Percentiles rank a stretch among this genome's conserved stretches.
Evolutionary conservation across 1,140 invertebrate species (phyloP).

Genomic region (Habropoda laboriosa): DNA sequence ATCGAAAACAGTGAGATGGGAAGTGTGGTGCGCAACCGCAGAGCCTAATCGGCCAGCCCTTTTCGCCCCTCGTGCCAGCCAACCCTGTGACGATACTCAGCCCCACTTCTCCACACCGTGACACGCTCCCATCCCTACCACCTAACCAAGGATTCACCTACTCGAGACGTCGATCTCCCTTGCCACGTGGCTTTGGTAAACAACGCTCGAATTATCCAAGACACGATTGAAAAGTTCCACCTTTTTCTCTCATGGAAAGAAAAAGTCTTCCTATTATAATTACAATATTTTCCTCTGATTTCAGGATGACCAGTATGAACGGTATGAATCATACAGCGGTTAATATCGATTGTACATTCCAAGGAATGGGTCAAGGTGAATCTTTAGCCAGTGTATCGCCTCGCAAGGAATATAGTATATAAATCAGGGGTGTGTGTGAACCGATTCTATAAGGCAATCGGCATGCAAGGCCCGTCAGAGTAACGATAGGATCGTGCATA

Average conservation of each 20-base stretch:
- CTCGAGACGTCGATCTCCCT: conserved; percentile 25
- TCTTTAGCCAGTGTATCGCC: not conserved
- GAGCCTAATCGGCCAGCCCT: conserved; percentile 33
- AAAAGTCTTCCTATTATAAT: not conserved
- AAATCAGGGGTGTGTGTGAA: not conserved
- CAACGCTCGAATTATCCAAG: conserved; percentile 49
- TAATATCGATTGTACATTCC: not conserved
- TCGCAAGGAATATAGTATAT: not conserved
- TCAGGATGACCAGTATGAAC: not conserved
- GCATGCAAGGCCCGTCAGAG: conserved; percentile 23
- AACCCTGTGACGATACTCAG: not conserved
- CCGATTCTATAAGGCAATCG: conserved; percentile 37
- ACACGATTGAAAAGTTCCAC: too few species aligned
- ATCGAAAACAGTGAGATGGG: not conserved
- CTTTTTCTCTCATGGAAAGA: not conserved
- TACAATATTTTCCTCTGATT: too few species aligned
- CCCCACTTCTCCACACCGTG: conserved; percentile 13
- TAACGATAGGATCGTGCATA: conserved; percentile 44
- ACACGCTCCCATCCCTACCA: conserved; percentile 29
- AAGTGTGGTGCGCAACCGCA: conserved; percentile 43
- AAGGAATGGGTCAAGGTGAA: conserved; percentile 14
- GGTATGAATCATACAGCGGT: not conserved
- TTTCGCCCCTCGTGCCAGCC: conserved; percentile 5
- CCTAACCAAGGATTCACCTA: conserved; percentile 28
- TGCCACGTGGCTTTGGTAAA: conserved; percentile 75